Evolutionary conservation across 2,113 vertebrate genomes (phyloP), one percentile per base, ranked within the genome.

Genomic region (Nothoprocta pentlandii): DNA sequence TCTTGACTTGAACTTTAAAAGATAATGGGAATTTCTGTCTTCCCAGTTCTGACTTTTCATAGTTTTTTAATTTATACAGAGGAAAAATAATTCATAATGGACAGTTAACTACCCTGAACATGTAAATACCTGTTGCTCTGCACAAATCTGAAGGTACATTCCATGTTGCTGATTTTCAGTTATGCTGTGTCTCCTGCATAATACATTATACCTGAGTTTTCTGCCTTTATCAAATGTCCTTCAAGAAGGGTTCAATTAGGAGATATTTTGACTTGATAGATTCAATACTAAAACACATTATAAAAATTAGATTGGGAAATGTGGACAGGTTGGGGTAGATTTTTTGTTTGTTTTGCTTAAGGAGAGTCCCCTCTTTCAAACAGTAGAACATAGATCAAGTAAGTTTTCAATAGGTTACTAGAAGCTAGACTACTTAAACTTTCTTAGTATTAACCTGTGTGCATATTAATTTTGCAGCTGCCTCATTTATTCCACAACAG

Each of bases 31-130:
- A 22, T 79, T 97, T 93, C 77, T 74, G 67, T 11, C 73, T 36
- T 93, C 77, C 94, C 82, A 69, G 2, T 90, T 91, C 71, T 89
- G 93, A 91, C 39, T 46, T 96, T 96, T 96, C 94, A 91, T 96
- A 95, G 58, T 96, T 98, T 97, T 96, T 61, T 97, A 96, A 97
- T 94, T 96, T 95, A 95, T 97, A 94, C 80, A 79, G 82, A 81
- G 73, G 34, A 87, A 92, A 92, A 87, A 25, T 83, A 95, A 69
- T 87, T 88, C 64, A 69, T 92, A 80, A 92, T 78, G 49, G 84
- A 10, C 80, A 84, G 75, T 91, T 93, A 86, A 85, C 73, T 91
- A 75, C 92, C 85, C 90, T 62, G 62, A 94, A 87, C 83, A 10
- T 95, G 92, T 97, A 94, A 93, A 94, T 96, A 96, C 90, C 46